phyloP scores from a whole-genome alignment of 37 sponge, comb jelly and placozoan genomes.

The Ianthella basta region DNA sequence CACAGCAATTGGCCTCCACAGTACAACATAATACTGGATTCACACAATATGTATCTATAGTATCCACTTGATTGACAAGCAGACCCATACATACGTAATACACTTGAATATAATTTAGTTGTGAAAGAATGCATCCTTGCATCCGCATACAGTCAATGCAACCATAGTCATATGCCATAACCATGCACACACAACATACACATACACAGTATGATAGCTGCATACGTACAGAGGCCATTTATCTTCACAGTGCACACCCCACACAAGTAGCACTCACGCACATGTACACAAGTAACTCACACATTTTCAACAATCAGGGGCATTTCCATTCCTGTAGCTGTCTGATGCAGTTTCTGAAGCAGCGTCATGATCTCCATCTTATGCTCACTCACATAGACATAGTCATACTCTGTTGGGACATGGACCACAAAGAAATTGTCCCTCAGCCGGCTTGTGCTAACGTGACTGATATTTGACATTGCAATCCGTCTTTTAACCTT shows the following conservation, averaged over 20 bases:
- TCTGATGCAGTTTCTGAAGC: neutral
- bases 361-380: slow-evolving; percentile 31
- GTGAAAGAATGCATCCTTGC: no score
- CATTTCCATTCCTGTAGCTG: neutral
- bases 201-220: slow-evolving; percentile 36
- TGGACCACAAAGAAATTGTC: slow-evolving; percentile 92
- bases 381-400: slow-evolving; percentile 68
- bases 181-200: no score
- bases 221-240: slow-evolving; percentile 36
- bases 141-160: no score
- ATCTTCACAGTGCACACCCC: no score
- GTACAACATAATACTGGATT: no score
- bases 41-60: no score
- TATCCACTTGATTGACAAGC: no score
- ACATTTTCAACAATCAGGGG: slow-evolving; percentile 11
- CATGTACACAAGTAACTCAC: slow-evolving; percentile 17
- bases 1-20: no score
- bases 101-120: no score
- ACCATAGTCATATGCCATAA: no score
- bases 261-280: no score
- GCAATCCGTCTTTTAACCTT: slow-evolving; percentile 66
- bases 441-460: slow-evolving; percentile 69
- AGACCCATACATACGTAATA: no score
- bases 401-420: slow-evolving; percentile 89
- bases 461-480: slow-evolving; percentile 69